Conservation (phyloP, 2,113 vertebrate genomes). For the Oriolus oriolus region DNA sequence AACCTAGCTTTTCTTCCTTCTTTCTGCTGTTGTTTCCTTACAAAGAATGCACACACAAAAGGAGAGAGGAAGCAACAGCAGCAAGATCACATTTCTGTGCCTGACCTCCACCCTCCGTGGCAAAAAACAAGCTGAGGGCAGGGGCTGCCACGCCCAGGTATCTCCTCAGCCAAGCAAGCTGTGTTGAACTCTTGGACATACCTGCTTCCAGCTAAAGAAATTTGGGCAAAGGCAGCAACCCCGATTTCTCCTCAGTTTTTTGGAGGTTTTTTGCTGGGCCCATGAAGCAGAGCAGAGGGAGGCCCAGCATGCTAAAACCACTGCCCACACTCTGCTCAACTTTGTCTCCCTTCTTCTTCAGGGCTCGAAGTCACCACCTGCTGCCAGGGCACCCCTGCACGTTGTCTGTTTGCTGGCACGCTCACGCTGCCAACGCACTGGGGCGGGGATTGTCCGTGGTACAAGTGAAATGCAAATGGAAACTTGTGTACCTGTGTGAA, state of each 20-base stretch:
- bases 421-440: accelerated
- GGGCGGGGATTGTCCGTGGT: background rate
- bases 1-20: background rate
- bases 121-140: background rate
- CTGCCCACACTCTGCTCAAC: background rate
- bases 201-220: background rate
- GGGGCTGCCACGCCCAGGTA: background rate
- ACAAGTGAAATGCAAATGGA: background rate
- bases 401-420: accelerated
- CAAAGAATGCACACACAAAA: background rate
- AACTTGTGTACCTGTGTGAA: accelerated
- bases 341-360: background rate
- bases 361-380: background rate
- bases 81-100: background rate
- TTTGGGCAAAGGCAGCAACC: background rate
- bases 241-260: accelerated
- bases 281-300: background rate
- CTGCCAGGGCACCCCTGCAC: background rate
- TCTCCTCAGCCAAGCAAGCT: background rate
- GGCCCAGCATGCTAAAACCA: background rate
- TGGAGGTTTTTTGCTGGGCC: background rate
- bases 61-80: background rate
- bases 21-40: background rate
- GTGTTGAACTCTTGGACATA: background rate
- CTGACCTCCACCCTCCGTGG: background rate